A percentile compares a stretch with the other conserved stretches of the same genome.
Evolutionary conservation across 2,797 vertebrate genomes (phyloP).

Genomic region (Denticeps clupeoides): DNA sequence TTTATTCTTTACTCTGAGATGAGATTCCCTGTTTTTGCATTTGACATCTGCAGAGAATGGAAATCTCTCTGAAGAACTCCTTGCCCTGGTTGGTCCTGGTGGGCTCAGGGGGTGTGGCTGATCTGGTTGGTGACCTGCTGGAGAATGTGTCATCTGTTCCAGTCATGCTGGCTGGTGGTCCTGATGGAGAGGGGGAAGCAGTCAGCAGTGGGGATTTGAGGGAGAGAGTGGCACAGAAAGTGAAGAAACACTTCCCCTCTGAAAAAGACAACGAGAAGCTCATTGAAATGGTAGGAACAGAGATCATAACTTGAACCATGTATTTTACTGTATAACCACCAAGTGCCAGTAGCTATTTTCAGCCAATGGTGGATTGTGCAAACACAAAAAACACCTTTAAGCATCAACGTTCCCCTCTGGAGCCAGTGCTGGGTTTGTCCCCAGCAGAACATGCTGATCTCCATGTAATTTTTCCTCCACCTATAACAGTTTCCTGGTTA

Average conservation of each 20-base stretch:
- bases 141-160: constrained; percentile 47
- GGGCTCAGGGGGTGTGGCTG: constrained; percentile 72
- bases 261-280: constrained; percentile 52
- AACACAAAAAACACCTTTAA: too few relatives aligned
- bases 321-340: too few relatives aligned
- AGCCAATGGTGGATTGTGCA: too few relatives aligned
- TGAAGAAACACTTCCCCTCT: constrained; percentile 53
- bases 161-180: constrained; percentile 25
- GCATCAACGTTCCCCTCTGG: too few relatives aligned
- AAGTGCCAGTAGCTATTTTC: too few relatives aligned
- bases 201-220: constrained; percentile 43
- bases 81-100: constrained; percentile 78
- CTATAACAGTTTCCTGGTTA: too few relatives aligned
- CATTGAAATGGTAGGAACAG: constrained; percentile 52
- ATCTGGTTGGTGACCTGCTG: constrained; percentile 68
- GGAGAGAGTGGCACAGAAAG: constrained; percentile 48
- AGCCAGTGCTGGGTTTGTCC: too few relatives aligned
- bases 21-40: not conserved
- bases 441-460: too few relatives aligned
- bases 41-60: constrained; percentile 50
- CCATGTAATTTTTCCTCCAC: too few relatives aligned
- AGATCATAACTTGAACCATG: too few relatives aligned
- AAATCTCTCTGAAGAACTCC: constrained; percentile 61
- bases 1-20: not conserved
- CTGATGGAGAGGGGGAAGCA: constrained; percentile 40